Evolutionary conservation across 2,113 vertebrate genomes (phyloP).

Genomic region (Microtus pennsylvanicus): DNA sequence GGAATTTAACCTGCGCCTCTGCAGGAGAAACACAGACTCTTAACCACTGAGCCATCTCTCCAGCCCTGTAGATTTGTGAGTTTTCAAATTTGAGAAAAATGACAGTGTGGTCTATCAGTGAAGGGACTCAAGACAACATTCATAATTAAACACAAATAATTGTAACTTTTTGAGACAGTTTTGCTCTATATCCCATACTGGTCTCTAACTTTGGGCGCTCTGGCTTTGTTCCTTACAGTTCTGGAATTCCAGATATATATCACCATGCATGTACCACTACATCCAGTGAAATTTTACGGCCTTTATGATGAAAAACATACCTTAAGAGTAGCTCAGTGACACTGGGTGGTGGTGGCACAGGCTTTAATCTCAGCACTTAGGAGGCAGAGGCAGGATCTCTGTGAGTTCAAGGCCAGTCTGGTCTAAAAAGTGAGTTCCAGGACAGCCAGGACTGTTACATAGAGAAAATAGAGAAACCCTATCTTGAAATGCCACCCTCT

Average conservation of each 20-base stretch:
- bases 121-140: not conserved
- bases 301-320: not conserved
- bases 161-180: not conserved
- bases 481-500: not conserved
- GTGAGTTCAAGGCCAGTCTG: not conserved
- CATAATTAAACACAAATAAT: not conserved
- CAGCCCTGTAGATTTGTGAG: not conserved
- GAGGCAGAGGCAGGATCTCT: not conserved
- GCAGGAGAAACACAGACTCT: not conserved
- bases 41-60: not conserved
- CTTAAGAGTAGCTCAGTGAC: not conserved
- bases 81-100: conserved; percentile 46
- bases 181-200: not conserved
- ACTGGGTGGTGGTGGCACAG: too few relatives aligned
- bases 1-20: not conserved
- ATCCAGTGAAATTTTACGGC: not conserved
- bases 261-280: not conserved
- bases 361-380: not conserved
- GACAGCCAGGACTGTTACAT: not conserved
- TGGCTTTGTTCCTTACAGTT: not conserved
- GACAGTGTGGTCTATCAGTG: not conserved
- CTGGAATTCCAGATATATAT: not conserved
- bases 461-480: not conserved
- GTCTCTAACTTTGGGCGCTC: not conserved
- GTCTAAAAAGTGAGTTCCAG: not conserved